Percentiles rank a stretch among this genome's conserved stretches.
Conservation (phyloP, 2,797 vertebrate species). For the Dendrocincla tyrannina region DNA sequence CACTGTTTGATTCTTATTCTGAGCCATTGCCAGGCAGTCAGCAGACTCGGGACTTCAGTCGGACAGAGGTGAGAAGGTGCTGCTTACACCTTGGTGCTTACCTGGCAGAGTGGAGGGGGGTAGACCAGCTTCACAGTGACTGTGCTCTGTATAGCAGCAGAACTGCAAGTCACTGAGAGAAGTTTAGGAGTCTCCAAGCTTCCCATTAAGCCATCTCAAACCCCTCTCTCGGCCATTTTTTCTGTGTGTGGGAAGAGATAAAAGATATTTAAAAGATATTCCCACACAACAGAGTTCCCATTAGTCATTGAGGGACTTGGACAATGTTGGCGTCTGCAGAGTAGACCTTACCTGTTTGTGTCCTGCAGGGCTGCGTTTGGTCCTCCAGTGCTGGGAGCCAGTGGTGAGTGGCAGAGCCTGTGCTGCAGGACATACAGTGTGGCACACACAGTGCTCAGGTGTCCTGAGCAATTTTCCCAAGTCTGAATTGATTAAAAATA, state of each 20-base stretch:
- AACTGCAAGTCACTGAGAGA: not conserved
- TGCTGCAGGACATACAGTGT: not conserved
- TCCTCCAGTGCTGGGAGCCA: not conserved
- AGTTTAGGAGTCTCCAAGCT: not conserved
- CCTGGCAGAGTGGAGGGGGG: not conserved
- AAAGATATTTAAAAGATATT: not conserved
- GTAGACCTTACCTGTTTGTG: not conserved
- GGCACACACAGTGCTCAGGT: not conserved
- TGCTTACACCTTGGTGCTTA: too few relatives aligned
- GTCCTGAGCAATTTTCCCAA: not conserved
- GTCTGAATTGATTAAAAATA: not conserved
- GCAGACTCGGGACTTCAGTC: conserved; percentile 62
- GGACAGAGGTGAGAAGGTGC: conserved; percentile 68
- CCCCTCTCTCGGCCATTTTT: not conserved
- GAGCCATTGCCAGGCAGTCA: conserved; percentile 67
- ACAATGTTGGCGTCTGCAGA: not conserved
- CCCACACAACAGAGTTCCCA: not conserved
- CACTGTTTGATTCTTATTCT: conserved; percentile 71
- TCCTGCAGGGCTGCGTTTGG: not conserved
- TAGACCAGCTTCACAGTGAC: not conserved
- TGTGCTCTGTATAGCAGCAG: not conserved
- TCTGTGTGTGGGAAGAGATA: not conserved
- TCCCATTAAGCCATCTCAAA: not conserved
- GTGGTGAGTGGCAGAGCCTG: rapidly evolving
- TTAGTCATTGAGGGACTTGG: rapidly evolving